A percentile compares a stretch with the other conserved stretches of the same genome.
Conservation (phyloP, 2,113 vertebrate genomes). For the Dromiciops gliroides region DNA sequence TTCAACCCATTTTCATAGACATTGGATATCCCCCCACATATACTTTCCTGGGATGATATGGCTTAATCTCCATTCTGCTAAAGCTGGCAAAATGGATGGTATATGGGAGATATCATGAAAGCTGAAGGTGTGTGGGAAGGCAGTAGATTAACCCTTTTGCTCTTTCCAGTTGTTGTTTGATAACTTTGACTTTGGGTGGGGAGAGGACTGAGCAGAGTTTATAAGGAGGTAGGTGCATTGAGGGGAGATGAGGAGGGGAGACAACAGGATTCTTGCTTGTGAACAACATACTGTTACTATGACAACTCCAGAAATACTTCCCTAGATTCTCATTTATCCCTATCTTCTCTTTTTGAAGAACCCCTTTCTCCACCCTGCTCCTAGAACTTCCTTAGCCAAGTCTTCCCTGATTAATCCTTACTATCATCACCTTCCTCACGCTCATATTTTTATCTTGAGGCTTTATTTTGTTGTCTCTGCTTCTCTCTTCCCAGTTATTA, state of each 20-base stretch:
- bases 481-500: not conserved
- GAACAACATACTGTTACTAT: not conserved
- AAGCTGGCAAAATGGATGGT: slow-evolving; percentile 17
- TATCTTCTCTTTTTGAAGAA: not conserved
- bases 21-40: slow-evolving; percentile 33
- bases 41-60: not conserved
- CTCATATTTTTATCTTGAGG: not conserved
- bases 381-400: not conserved
- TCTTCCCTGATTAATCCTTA: not conserved
- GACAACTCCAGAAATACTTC: not conserved
- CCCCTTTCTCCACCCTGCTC: not conserved
- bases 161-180: not conserved
- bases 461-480: not conserved
- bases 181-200: not conserved
- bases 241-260: slow-evolving; percentile 18
- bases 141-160: not conserved
- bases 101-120: not conserved
- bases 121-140: not conserved
- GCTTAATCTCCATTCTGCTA: slow-evolving; percentile 45
- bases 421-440: not conserved
- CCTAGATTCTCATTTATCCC: not conserved
- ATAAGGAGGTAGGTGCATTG: not conserved
- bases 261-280: not conserved
- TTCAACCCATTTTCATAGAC: not conserved
- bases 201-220: not conserved